Base-by-base conservation (phyloP, 2,888 invertebrate genomes). In the Leptinotarsa peninsularis region DNA sequence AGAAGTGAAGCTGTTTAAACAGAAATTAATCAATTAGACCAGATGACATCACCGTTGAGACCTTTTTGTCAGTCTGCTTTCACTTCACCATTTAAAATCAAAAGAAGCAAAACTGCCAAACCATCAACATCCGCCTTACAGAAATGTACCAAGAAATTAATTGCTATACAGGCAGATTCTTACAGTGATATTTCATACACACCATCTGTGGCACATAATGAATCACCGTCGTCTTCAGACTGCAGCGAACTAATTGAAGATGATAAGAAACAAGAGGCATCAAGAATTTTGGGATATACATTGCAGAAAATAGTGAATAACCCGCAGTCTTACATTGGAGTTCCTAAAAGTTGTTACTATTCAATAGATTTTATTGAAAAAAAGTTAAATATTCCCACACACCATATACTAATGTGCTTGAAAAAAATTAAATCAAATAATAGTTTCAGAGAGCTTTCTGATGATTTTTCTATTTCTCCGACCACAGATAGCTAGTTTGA, bases 391-490 rank as follows among this genome's bases (percentile, higher is more conserved):
- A 21, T 56, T 56, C 50, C 50, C 10, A 17, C 50, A 15, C 13
- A 50, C 50, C 17, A 50, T 50, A 50, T 56, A 56, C 18, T 56
- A 4, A 17, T 56, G 10, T 56, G 56, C n/a, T 56, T 56, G 15
- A 50, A 68, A 50, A 68, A 68, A 68, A 50, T 1, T 52, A 49
- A 50, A 52, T 67, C 70, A 17, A 69, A 74, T 27, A 74, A 33
- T 52, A n/a, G 18, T 49, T 69, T 69, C 23, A 21, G 21, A 54
- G 73, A 71, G 60, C 66, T 75, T 27, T 71, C 49, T n/a, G 75
- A 75, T 71, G 69, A 66, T 14, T 68, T 75, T 77, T 4, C 52
- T 66, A 67, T 67, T 17, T 27, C 33, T n/a, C 7, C 21, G 66
- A 49, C 67, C 67, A n/a, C 4, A 67, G 66, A 21, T 75, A 49